Evolutionary conservation across 2,888 invertebrate genomes (phyloP).

Genomic region (Ariolimax columbianus): DNA sequence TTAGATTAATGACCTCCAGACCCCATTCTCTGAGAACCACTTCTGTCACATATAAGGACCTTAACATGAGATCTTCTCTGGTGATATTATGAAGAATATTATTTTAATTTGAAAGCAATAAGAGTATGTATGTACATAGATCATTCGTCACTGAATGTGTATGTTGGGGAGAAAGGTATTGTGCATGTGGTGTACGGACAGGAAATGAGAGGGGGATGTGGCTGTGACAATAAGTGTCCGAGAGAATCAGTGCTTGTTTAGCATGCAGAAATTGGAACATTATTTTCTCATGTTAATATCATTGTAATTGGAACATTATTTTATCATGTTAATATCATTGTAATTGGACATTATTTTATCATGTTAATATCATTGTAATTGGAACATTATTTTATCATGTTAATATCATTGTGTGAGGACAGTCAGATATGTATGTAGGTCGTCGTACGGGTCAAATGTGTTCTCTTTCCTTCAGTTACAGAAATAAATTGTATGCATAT

Average conservation of each 20-base stretch:
- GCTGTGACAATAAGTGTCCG: too few species aligned
- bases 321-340: too few species aligned
- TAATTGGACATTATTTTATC: not conserved
- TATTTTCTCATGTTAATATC: conserved; percentile 2
- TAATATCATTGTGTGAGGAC: conserved; percentile 4
- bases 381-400: too few species aligned
- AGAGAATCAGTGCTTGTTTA: too few species aligned
- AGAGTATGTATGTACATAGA: not conserved
- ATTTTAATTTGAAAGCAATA: too few species aligned
- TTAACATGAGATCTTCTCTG: too few species aligned
- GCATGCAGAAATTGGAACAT: too few species aligned
- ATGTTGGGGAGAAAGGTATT: not conserved
- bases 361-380: not conserved
- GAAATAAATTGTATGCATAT: conserved; percentile 32
- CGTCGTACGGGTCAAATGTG: conserved; percentile 36
- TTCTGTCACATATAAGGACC: too few species aligned
- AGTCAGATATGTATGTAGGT: conserved; percentile 24
- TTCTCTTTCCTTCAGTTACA: conserved; percentile 25
- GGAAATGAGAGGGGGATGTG: not conserved
- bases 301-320: too few species aligned
- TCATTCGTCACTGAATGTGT: not conserved
- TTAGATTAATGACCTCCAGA: too few species aligned
- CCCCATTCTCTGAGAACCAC: too few species aligned
- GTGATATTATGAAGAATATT: too few species aligned
- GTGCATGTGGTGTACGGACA: not conserved